Conservation (phyloP, 2,797 vertebrate species). For the Sebastes oblongus region DNA sequence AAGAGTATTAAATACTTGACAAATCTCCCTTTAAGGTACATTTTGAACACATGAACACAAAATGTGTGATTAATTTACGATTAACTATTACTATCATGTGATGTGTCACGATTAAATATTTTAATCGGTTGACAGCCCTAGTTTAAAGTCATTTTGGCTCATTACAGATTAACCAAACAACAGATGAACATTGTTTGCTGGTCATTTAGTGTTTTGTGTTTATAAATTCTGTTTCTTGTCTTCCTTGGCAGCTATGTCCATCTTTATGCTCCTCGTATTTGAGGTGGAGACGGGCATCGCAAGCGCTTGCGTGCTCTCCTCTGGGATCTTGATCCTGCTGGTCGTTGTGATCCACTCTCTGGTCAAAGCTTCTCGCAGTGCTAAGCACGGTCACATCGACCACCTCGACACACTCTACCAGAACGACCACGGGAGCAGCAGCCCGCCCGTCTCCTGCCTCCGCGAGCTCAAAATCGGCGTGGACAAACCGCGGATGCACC, state of each 20-base stretch:
- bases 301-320: conserved; percentile 86
- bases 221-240: background rate
- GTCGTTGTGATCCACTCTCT: conserved; percentile 82
- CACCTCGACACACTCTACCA: conserved; percentile 77
- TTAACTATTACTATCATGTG: no score
- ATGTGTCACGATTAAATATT: no score
- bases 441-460: conserved; percentile 43
- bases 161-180: background rate
- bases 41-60: no score
- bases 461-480: conserved; percentile 74
- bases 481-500: conserved; percentile 66
- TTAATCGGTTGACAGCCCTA: no score
- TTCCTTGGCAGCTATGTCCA: conserved; percentile 85
- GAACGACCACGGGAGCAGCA: conserved; percentile 76
- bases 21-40: no score
- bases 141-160: background rate
- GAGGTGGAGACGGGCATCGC: conserved; percentile 86
- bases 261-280: conserved; percentile 90
- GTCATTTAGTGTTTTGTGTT: background rate
- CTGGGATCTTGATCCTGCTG: conserved; percentile 85
- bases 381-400: conserved; percentile 56
- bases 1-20: no score
- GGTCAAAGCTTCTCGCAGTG: conserved; percentile 72
- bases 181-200: background rate
- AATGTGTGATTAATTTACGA: no score